A percentile compares a stretch with the other conserved stretches of the same genome.
Conservation (phyloP, 2,797 vertebrate species). For the Arctocebus calabarensis region DNA sequence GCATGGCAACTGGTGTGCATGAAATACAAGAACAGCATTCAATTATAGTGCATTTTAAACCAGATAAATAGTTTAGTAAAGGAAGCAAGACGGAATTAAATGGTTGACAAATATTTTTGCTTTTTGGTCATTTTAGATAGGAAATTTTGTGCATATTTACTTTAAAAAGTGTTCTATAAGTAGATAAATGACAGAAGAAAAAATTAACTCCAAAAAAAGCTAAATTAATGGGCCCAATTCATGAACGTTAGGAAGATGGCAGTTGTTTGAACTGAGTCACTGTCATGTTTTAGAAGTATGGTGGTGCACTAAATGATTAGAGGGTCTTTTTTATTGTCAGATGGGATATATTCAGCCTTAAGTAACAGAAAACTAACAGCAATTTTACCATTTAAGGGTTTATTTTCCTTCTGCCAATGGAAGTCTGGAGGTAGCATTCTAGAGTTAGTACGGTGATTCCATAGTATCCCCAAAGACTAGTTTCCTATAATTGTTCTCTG, state of each 20-base stretch:
- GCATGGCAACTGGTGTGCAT: background rate
- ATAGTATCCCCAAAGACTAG: background rate
- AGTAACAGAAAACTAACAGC: slow-evolving; percentile 26
- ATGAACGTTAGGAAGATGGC: background rate
- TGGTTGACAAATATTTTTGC: slow-evolving; percentile 52
- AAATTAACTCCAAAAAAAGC: slow-evolving; percentile 33
- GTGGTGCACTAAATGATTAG: background rate
- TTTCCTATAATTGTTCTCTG: background rate
- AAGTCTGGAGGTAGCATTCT: background rate
- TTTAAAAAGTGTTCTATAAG: slow-evolving; percentile 48
- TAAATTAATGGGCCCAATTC: background rate
- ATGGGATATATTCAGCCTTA: background rate
- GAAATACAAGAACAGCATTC: slow-evolving; percentile 24
- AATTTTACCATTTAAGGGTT: background rate
- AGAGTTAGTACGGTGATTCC: background rate
- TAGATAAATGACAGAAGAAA: slow-evolving; percentile 37
- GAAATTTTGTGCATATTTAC: slow-evolving; percentile 40
- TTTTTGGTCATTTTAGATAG: background rate
- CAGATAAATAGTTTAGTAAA: slow-evolving; percentile 45
- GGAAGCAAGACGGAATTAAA: slow-evolving; percentile 41
- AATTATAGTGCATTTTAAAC: slow-evolving; percentile 46
- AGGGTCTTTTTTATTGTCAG: background rate
- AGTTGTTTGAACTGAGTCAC: background rate
- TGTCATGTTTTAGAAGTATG: slow-evolving; percentile 16
- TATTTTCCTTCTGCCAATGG: background rate